These are phyloP conservation scores for Drosophila nikananu DNA, from an alignment of 1,140 invertebrate species.

Conservation along the genomic window DNA sequence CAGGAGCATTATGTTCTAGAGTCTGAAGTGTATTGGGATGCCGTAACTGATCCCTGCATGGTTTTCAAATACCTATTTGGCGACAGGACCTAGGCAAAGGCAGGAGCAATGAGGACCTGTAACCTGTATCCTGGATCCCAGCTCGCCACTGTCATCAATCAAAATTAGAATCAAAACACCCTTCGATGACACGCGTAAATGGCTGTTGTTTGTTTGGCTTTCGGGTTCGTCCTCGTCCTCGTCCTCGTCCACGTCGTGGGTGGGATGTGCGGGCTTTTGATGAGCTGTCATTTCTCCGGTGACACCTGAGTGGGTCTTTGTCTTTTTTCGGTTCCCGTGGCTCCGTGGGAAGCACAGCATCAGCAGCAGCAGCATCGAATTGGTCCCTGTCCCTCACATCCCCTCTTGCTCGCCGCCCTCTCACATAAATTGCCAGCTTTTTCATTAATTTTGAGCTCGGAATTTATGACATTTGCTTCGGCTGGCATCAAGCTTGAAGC, in stretches of 20 bases:
- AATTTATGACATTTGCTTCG: conserved; percentile 55
- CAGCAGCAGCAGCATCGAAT: background rate
- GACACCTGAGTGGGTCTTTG: conserved; percentile 42
- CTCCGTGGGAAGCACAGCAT: background rate
- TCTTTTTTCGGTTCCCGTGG: conserved; percentile 12
- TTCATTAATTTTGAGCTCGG: conserved; percentile 64
- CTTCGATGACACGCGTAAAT: conserved; percentile 56
- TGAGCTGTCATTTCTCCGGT: conserved; percentile 61
- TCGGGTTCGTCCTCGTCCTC: conserved; percentile 2
- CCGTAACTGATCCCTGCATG: background rate
- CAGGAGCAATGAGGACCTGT: background rate
- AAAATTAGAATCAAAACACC: conserved; percentile 72
- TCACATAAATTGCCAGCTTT: conserved; percentile 59
- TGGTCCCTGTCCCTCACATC: background rate
- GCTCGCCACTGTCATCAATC: conserved; percentile 62
- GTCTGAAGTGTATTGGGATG: background rate
- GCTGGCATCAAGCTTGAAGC: conserved; percentile 23
- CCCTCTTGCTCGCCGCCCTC: conserved; percentile 8
- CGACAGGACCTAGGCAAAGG: background rate
- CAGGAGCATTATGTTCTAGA: background rate
- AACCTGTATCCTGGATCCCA: background rate
- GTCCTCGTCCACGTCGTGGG: background rate
- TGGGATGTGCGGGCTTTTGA: conserved; percentile 39
- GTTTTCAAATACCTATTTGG: background rate
- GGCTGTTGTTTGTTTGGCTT: conserved; percentile 37